These are phyloP conservation scores for Ruditapes philippinarum DNA, from an alignment of 1,140 invertebrate species.

Conservation along the genomic window DNA sequence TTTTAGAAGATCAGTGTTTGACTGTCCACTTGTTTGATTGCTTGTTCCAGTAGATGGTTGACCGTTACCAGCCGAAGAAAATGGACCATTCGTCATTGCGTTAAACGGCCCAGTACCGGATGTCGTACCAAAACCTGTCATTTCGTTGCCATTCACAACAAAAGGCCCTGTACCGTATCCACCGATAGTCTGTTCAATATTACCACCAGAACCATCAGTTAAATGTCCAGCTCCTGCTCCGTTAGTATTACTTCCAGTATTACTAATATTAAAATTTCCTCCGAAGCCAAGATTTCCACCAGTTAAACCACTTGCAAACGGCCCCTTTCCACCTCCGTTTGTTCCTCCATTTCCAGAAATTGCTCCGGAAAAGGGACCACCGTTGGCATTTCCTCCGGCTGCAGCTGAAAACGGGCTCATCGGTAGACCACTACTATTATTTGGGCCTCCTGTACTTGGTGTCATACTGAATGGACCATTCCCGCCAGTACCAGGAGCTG, in stretches of 20 bases:
- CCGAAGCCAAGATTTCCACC: neutral
- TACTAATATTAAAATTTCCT: neutral
- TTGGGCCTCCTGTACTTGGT: neutral
- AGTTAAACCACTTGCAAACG: conserved; percentile 2
- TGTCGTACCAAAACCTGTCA: neutral
- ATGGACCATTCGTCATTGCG: neutral
- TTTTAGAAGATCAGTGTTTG: neutral
- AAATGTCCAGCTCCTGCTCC: neutral
- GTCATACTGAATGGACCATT: conserved; percentile 37
- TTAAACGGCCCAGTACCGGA: neutral
- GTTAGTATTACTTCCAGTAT: conserved; percentile 27
- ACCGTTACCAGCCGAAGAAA: neutral
- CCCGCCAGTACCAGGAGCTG: conserved; percentile 2
- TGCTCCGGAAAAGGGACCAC: conserved; percentile 17
- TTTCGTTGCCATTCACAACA: neutral
- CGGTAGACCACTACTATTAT: conserved; percentile 22
- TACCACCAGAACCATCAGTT: conserved; percentile 40
- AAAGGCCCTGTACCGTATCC: conserved; percentile 28
- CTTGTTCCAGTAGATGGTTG: neutral
- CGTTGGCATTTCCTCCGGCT: conserved; percentile 10
- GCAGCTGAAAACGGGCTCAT: conserved; percentile 26
- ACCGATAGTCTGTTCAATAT: conserved; percentile 39
- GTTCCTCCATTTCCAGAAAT: conserved; percentile 46
- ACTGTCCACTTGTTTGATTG: neutral
- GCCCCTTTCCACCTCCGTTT: conserved; percentile 20